phyloP scores from a whole-genome alignment of 2,797 vertebrate genomes.

The Phrynocephalus vlangalii region DNA sequence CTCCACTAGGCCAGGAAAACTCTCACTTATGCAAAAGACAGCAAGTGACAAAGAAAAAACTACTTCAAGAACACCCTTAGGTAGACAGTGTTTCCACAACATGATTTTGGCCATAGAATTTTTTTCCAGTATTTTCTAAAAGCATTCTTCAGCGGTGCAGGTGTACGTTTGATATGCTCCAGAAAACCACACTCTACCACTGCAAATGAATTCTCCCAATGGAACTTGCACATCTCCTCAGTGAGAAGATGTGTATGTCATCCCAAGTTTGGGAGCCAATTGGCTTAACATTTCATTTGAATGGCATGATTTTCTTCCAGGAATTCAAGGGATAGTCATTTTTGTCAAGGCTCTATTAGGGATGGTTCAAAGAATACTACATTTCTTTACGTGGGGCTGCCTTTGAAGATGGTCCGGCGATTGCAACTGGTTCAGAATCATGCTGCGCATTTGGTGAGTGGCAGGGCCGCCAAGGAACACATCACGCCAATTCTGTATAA shows the following conservation, averaged over 20 bases:
- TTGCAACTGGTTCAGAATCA: no score
- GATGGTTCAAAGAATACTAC: neutral
- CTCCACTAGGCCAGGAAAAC: no score
- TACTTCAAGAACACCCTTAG: no score
- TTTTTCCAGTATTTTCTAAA: neutral
- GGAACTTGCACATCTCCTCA: neutral
- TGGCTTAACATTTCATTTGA: neutral
- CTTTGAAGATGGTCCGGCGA: no score
- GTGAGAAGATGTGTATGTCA: neutral
- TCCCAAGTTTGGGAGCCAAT: neutral
- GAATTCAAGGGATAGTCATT: neutral
- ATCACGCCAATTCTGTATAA: no score
- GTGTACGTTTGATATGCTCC: neutral
- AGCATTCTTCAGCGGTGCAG: neutral
- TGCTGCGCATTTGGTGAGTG: no score
- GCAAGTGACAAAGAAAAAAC: no score
- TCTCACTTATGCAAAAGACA: no score
- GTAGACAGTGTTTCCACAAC: no score
- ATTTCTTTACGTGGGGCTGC: no score
- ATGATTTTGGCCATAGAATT: neutral
- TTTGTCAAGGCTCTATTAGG: neutral
- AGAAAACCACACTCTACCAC: neutral
- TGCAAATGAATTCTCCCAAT: neutral
- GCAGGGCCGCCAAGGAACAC: no score
- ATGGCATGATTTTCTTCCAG: neutral